Conservation (phyloP, 64 coral and sea anemone species). For the Montipora sp. region DNA sequence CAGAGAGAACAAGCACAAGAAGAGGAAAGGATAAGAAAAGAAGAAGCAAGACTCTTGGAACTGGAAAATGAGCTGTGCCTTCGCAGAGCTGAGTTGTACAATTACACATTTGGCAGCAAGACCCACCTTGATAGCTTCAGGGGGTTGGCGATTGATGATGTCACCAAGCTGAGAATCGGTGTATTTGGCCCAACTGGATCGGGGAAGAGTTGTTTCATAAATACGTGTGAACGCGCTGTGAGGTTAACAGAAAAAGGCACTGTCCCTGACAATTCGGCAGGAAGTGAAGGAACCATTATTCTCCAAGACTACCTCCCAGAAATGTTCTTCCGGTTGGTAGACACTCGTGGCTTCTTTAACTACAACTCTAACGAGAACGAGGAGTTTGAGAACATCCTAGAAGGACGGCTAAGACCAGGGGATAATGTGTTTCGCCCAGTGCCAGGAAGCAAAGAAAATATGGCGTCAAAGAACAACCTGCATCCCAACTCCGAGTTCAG, state of each 20-base stretch:
- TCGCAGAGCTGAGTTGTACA: constrained; percentile 16
- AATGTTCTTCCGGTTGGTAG: constrained; percentile 68
- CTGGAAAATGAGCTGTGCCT: constrained; percentile 8
- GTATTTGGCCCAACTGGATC: constrained; percentile 78
- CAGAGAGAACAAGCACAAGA: not conserved
- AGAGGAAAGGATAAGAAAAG: not conserved
- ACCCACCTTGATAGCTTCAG: not conserved
- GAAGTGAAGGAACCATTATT: constrained; percentile 54
- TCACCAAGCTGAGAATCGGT: constrained; percentile 55
- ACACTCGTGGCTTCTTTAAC: constrained; percentile 69
- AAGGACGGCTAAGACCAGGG: constrained; percentile 42
- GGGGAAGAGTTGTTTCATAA: constrained; percentile 74
- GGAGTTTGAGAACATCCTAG: constrained; percentile 61
- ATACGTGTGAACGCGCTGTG: constrained; percentile 63
- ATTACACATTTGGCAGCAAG: constrained; percentile 51
- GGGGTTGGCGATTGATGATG: constrained; percentile 14
- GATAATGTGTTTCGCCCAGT: constrained; percentile 9
- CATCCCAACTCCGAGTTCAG: not conserved
- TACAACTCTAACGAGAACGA: constrained; percentile 46
- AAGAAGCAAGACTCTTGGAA: not conserved
- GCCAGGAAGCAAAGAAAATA: not conserved
- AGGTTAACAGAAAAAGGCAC: constrained; percentile 53
- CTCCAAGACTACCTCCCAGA: constrained; percentile 67
- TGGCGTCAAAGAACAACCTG: not conserved
- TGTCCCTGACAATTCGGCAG: constrained; percentile 35